A percentile compares a stretch with the other conserved stretches of the same genome.
Conservation (phyloP, 2,113 vertebrate species). For the Seriola rivoliana region DNA sequence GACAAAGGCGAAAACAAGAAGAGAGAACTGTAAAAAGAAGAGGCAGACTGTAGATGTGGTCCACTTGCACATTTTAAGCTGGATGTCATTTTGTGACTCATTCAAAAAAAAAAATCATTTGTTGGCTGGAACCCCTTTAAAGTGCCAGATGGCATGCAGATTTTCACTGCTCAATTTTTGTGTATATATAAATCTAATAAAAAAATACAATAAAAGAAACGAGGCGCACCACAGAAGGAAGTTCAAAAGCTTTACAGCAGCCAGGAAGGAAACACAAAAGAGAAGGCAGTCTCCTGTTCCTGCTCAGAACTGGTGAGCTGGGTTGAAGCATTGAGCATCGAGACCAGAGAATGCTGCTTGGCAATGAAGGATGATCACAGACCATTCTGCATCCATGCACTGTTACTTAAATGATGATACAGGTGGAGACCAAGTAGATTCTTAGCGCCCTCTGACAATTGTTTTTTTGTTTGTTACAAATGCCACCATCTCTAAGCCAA, state of each 20-base stretch:
- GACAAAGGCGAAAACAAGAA: background rate
- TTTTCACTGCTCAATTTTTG: background rate
- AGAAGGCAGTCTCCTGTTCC: background rate
- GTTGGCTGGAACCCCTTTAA: background rate
- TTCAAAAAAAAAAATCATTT: background rate
- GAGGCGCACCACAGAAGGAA: background rate
- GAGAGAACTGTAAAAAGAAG: background rate
- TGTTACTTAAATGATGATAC: background rate
- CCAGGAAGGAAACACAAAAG: background rate
- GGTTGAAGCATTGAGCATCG: no score
- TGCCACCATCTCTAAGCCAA: no score
- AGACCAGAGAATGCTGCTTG: background rate
- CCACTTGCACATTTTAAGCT: background rate
- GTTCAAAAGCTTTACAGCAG: constrained; percentile 15
- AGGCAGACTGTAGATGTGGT: background rate
- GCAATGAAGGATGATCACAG: background rate
- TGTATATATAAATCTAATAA: constrained; percentile 16
- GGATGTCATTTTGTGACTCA: constrained; percentile 5
- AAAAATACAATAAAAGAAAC: constrained; percentile 43
- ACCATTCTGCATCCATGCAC: background rate
- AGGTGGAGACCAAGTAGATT: no score
- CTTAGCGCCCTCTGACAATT: no score
- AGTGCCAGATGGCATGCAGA: background rate
- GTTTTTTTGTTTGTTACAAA: no score
- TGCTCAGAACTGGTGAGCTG: background rate